These are phyloP conservation scores for Suillia variegata DNA, from an alignment of 2,888 invertebrate species.

Conservation along the genomic window DNA sequence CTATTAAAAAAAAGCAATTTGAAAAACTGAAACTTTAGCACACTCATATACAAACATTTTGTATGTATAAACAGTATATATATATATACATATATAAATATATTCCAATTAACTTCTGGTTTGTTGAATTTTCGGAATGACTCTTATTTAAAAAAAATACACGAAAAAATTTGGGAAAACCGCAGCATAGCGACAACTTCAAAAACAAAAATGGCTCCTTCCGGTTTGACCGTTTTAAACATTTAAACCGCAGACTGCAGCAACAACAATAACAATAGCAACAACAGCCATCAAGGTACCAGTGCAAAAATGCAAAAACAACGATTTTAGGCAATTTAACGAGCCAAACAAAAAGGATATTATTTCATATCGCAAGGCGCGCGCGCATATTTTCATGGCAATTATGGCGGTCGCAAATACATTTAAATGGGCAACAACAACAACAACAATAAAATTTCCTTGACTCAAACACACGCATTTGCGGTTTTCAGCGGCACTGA, in stretches of 20 bases:
- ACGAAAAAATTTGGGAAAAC: neutral
- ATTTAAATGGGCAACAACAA: no score
- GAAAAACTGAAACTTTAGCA: neutral
- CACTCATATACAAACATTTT: no score
- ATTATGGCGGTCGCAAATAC: slow-evolving; percentile 1
- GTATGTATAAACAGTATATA: no score
- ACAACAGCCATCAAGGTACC: neutral
- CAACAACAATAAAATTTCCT: neutral
- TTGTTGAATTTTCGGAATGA: no score
- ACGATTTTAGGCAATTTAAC: neutral
- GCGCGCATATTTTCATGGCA: neutral
- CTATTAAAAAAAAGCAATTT: neutral
- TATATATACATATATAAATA: no score
- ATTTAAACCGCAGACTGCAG: neutral
- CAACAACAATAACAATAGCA: neutral
- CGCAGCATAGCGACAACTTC: no score
- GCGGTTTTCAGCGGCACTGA: neutral
- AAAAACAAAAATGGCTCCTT: no score
- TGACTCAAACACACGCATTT: neutral
- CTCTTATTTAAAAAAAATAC: no score
- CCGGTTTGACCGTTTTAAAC: no score
- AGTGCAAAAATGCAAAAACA: neutral
- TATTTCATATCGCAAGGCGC: slow-evolving; percentile 1
- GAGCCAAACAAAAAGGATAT: neutral
- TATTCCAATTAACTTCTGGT: no score